A percentile compares a stretch with the other conserved stretches of the same genome.
phyloP scores from a whole-genome alignment of 2,113 vertebrate genomes.

The Gadus chalcogrammus region DNA sequence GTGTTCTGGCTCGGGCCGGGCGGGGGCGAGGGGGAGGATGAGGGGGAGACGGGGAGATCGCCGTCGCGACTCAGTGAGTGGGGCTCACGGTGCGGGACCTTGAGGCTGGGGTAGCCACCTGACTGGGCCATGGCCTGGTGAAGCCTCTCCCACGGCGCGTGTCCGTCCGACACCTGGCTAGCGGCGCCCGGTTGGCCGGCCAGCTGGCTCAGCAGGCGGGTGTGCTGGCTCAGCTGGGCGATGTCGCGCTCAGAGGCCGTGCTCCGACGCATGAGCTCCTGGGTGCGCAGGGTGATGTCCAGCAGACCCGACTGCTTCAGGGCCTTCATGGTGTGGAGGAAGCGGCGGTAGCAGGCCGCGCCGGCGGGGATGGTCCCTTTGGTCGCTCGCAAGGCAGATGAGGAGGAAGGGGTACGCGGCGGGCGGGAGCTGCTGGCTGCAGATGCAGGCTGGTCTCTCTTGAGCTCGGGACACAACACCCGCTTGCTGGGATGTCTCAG shows the following conservation, averaged over 20 bases:
- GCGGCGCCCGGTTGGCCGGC: constrained; percentile 15
- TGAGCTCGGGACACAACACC: constrained; percentile 49
- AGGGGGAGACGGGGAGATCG: too few relatives aligned
- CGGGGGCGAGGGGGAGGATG: background rate
- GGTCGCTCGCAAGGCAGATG: constrained; percentile 20
- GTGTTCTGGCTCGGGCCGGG: constrained; percentile 5
- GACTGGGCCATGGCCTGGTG: constrained; percentile 62
- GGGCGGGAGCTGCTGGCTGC: constrained; percentile 12
- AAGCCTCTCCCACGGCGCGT: constrained; percentile 43
- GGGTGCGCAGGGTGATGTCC: constrained; percentile 68
- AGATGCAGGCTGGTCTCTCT: constrained; percentile 25
- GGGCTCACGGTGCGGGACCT: constrained; percentile 18
- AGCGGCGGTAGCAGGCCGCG: constrained; percentile 49
- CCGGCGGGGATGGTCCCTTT: constrained; percentile 19
- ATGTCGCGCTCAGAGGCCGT: constrained; percentile 56
- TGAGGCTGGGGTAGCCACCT: constrained; percentile 54
- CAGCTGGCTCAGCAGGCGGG: constrained; percentile 63
- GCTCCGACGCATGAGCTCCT: constrained; percentile 69
- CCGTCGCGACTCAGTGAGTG: background rate
- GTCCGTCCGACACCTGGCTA: background rate
- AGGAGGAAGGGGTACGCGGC: constrained; percentile 9
- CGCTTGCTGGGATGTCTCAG: constrained; percentile 60
- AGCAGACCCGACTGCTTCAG: constrained; percentile 67
- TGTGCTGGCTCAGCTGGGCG: constrained; percentile 63
- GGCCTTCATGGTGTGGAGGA: constrained; percentile 69